Conservation (phyloP, 2,888 invertebrate species). For the Amitus sp. region DNA sequence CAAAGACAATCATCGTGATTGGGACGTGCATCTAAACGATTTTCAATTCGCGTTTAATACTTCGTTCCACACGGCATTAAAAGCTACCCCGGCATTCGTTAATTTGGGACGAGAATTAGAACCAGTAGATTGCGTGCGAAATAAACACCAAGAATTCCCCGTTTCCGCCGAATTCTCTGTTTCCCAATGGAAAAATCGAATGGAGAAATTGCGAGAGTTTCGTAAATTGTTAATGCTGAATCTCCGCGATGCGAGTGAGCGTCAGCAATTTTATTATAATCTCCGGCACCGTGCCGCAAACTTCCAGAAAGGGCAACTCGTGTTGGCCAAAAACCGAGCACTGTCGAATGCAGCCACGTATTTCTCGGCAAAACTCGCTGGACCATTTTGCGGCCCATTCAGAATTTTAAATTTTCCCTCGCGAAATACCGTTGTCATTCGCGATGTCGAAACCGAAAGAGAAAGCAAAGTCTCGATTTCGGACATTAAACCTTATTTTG, state of each 20-base stretch:
- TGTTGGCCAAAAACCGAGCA: background rate
- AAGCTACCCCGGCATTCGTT: constrained; percentile 43
- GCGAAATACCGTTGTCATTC: no score
- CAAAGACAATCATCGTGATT: constrained; percentile 25
- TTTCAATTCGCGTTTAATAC: constrained; percentile 40
- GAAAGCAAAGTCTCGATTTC: no score
- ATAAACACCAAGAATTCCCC: no score
- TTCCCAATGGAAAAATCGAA: background rate
- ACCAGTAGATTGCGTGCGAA: no score
- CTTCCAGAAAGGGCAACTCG: background rate
- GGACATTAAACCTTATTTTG: no score
- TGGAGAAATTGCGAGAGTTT: background rate
- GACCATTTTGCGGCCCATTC: background rate
- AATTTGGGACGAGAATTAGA: constrained; percentile 39
- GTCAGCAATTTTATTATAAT: background rate
- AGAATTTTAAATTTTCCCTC: no score
- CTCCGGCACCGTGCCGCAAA: background rate
- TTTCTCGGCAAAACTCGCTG: background rate
- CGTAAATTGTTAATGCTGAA: background rate
- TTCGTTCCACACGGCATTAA: constrained; percentile 34
- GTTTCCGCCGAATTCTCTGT: background rate
- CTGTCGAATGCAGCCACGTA: background rate
- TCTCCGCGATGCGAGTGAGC: background rate
- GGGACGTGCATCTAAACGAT: constrained; percentile 45
- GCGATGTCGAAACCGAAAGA: no score